These are phyloP conservation scores for Turnix velox DNA, from an alignment of 2,113 vertebrate species.

Conservation along the genomic window DNA sequence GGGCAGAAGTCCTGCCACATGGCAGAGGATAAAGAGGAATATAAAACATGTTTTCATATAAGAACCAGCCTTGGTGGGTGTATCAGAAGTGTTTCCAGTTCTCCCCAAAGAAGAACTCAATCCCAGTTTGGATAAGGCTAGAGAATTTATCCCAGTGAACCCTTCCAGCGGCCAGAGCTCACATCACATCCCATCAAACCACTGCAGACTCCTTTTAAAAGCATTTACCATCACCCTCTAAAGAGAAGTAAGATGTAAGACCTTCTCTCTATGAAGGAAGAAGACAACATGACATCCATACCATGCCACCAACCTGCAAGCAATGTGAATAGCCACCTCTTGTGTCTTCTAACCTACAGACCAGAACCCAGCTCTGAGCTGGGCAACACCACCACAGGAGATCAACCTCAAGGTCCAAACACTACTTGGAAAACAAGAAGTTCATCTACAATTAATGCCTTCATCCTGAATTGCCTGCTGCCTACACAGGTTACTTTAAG, in stretches of 20 bases:
- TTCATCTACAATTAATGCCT: neutral
- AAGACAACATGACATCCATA: accelerated
- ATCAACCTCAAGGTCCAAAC: neutral
- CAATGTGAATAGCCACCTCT: neutral
- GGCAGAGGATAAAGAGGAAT: neutral
- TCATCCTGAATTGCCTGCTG: neutral
- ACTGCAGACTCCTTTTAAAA: neutral
- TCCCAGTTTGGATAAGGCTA: neutral
- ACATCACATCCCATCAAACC: neutral
- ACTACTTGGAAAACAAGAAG: neutral
- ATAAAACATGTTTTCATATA: neutral
- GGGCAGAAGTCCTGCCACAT: neutral
- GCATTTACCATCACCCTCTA: neutral
- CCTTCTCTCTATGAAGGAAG: neutral
- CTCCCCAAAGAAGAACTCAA: neutral
- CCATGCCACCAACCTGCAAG: neutral
- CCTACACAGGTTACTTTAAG: neutral
- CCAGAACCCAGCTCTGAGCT: neutral
- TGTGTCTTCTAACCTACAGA: neutral
- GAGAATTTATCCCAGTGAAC: neutral
- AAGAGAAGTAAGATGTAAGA: neutral
- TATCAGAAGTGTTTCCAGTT: neutral
- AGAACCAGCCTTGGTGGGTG: neutral
- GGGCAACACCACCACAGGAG: neutral
- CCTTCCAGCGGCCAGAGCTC: neutral